phyloP scores from a whole-genome alignment of 2,888 invertebrate species.

The Halictus quadricinctus region DNA sequence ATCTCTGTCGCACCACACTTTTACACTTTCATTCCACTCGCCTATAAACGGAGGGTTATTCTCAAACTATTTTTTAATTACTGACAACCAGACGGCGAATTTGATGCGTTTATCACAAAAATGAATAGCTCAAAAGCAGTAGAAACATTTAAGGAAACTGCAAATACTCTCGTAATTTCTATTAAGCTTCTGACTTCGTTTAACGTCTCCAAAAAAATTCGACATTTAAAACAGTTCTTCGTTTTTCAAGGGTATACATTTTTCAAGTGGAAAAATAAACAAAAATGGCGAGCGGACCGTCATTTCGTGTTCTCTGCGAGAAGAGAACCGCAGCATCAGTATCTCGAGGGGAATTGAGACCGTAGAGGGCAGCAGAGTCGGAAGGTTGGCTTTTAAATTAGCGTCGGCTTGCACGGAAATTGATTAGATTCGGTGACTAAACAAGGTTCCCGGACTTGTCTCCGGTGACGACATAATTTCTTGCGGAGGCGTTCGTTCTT shows the following conservation, averaged over 20 bases:
- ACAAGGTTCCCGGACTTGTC: conserved; percentile 36
- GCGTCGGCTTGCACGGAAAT: conserved; percentile 22
- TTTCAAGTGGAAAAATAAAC: not conserved
- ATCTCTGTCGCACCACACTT: not conserved
- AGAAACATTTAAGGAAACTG: no score
- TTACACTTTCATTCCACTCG: no score
- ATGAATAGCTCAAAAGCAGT: no score
- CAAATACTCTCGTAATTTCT: no score
- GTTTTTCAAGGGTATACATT: no score
- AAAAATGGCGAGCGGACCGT: not conserved
- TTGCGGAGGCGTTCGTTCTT: conserved; percentile 20
- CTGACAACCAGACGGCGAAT: no score
- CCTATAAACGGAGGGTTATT: not conserved
- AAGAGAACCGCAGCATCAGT: not conserved
- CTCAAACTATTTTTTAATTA: no score
- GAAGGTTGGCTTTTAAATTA: not conserved
- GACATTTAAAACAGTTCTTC: no score
- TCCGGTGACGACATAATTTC: conserved; percentile 42
- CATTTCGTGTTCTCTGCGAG: not conserved
- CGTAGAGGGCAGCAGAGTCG: not conserved
- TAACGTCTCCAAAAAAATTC: no score
- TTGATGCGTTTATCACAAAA: no score
- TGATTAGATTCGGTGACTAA: conserved; percentile 40
- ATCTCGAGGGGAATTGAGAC: not conserved
- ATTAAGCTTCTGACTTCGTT: no score